A percentile compares a stretch with the other conserved stretches of the same genome.
These are phyloP conservation scores for Pardalotus punctatus DNA, from an alignment of 2,113 vertebrate genomes.

Conservation along the genomic window DNA sequence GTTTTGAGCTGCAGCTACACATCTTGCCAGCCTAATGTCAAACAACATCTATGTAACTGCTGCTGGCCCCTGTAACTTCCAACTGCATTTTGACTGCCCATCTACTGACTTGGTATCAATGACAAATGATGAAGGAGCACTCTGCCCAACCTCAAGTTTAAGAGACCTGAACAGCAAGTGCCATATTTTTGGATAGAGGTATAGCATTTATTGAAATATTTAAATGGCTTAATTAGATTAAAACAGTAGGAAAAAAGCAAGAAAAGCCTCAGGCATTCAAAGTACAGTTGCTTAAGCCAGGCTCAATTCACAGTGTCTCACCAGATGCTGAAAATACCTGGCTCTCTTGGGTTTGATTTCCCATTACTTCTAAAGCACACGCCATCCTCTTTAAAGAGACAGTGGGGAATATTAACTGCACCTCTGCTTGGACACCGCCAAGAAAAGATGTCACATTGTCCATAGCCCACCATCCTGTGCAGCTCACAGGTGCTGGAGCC, in stretches of 20 bases:
- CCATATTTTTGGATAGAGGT: not conserved
- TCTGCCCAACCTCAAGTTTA: not conserved
- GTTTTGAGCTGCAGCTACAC: not conserved
- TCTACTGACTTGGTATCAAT: not conserved
- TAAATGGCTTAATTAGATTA: not conserved
- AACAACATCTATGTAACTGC: rapidly evolving
- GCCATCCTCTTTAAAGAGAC: too few species aligned
- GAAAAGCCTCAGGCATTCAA: not conserved
- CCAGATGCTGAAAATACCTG: rapidly evolving
- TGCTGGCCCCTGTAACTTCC: not conserved
- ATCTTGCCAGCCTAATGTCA: not conserved
- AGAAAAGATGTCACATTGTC: rapidly evolving
- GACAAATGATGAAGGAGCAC: not conserved
- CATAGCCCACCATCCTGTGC: rapidly evolving
- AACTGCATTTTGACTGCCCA: rapidly evolving
- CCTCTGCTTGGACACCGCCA: not conserved
- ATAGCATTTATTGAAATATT: not conserved
- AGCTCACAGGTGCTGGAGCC: too few species aligned
- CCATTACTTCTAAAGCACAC: rapidly evolving
- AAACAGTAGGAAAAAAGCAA: not conserved
- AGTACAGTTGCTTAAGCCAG: not conserved
- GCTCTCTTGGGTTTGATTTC: not conserved
- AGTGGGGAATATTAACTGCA: not conserved
- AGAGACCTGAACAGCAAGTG: not conserved
- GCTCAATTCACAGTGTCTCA: rapidly evolving